These are phyloP conservation scores for Drosophila sturtevanti DNA, from an alignment of 1,140 invertebrate species.

Conservation along the genomic window DNA sequence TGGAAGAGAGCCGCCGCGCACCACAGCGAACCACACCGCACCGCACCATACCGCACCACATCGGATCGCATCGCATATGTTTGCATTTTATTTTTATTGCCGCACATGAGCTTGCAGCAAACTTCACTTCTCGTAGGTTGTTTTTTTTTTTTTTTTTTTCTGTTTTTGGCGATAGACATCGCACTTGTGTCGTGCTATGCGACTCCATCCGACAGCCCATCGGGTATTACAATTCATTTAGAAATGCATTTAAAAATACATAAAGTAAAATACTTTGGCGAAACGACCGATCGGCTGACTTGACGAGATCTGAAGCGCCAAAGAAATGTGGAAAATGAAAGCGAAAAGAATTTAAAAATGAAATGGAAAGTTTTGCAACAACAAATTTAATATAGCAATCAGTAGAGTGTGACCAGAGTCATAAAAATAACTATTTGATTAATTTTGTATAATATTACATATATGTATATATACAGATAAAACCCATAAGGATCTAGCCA, in stretches of 20 bases:
- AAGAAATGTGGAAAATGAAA: slow-evolving; percentile 58
- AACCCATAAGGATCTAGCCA: background rate
- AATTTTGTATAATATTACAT: background rate
- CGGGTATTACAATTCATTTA: slow-evolving; percentile 78
- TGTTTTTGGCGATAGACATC: slow-evolving; percentile 63
- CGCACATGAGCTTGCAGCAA: slow-evolving; percentile 68
- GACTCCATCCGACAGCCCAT: slow-evolving; percentile 34
- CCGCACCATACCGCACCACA: slow-evolving; percentile 5
- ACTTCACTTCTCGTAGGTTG: slow-evolving; percentile 35
- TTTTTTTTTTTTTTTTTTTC: slow-evolving; percentile 1
- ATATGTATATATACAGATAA: too few relatives aligned
- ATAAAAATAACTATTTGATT: background rate
- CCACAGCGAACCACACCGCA: background rate
- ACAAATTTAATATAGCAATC: slow-evolving; percentile 28
- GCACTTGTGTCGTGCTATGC: slow-evolving; percentile 67
- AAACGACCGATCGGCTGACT: background rate
- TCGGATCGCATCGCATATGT: slow-evolving; percentile 50
- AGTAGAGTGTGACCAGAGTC: slow-evolving; percentile 45
- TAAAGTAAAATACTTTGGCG: slow-evolving; percentile 38
- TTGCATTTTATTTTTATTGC: slow-evolving; percentile 76
- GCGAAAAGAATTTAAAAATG: slow-evolving; percentile 65
- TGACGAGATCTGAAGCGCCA: background rate
- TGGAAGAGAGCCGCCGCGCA: slow-evolving; percentile 38
- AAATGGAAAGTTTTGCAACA: slow-evolving; percentile 66
- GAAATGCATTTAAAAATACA: slow-evolving; percentile 80